phyloP scores from a whole-genome alignment of 2,113 vertebrate species.

The Tetrax tetrax region DNA sequence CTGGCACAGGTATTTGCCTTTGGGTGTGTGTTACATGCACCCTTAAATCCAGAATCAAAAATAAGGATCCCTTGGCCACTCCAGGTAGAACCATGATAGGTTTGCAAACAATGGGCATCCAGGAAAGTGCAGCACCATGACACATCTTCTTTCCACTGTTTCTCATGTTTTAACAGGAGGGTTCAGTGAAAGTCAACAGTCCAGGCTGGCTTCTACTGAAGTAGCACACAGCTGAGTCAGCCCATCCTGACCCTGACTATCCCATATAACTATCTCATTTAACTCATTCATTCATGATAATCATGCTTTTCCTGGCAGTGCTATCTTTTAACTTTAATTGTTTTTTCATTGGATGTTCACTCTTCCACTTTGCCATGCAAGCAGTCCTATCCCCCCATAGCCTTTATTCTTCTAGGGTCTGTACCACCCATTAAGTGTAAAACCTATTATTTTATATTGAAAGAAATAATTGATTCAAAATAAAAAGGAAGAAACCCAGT shows the following conservation, averaged over 20 bases:
- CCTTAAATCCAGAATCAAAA: not conserved
- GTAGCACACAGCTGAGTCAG: not conserved
- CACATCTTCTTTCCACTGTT: not conserved
- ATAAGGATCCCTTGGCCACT: not conserved
- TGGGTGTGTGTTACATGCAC: not conserved
- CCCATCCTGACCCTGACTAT: not conserved
- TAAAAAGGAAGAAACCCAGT: not conserved
- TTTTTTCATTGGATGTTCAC: not conserved
- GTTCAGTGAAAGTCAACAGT: not conserved
- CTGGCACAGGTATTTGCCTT: not conserved
- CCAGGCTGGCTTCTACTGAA: not conserved
- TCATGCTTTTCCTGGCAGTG: not conserved
- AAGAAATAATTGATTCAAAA: not conserved
- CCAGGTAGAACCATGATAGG: not conserved
- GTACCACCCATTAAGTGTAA: not conserved
- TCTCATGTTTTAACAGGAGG: not conserved
- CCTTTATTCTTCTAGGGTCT: not conserved
- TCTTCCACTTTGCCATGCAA: not conserved
- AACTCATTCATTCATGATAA: not conserved
- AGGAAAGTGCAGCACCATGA: not conserved
- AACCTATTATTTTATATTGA: not conserved
- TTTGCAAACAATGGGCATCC: not conserved
- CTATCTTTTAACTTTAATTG: not conserved
- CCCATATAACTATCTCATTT: not conserved
- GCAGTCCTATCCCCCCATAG: not conserved